phyloP scores from a whole-genome alignment of 2,888 invertebrate species.

The Vanessa cardui region DNA sequence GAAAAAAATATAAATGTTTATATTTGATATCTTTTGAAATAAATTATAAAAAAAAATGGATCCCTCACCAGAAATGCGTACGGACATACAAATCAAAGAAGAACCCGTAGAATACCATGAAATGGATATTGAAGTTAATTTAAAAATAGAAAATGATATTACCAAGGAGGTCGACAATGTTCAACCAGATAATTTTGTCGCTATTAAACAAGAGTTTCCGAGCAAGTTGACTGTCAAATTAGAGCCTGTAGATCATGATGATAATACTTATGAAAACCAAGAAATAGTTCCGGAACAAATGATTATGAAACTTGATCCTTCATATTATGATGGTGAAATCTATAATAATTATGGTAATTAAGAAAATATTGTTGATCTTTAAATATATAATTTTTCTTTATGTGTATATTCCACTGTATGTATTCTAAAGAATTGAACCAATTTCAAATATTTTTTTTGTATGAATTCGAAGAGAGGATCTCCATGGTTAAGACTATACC shows the following conservation, averaged over 20 bases:
- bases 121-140: conserved; percentile 13
- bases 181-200: conserved; percentile 24
- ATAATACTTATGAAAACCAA: background rate
- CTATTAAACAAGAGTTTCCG: conserved; percentile 25
- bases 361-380: too few species aligned
- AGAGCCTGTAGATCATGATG: conserved; percentile 12
- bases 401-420: too few species aligned
- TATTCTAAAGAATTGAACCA: too few species aligned
- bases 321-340: conserved; percentile 6
- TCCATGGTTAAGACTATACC: too few species aligned
- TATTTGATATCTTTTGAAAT: background rate
- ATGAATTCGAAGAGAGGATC: too few species aligned
- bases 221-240: conserved; percentile 3
- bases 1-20: background rate
- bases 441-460: too few species aligned
- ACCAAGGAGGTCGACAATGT: background rate
- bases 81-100: conserved; percentile 24
- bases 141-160: conserved; percentile 25
- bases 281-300: conserved; percentile 11
- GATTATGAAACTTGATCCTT: conserved; percentile 16
- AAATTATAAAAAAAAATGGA: background rate
- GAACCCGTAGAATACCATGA: conserved; percentile 17
- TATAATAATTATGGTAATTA: background rate
- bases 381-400: too few species aligned
- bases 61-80: background rate